Evolutionary conservation across 1,140 invertebrate species (phyloP).

Genomic region (Dinothrombium tinctorium): DNA sequence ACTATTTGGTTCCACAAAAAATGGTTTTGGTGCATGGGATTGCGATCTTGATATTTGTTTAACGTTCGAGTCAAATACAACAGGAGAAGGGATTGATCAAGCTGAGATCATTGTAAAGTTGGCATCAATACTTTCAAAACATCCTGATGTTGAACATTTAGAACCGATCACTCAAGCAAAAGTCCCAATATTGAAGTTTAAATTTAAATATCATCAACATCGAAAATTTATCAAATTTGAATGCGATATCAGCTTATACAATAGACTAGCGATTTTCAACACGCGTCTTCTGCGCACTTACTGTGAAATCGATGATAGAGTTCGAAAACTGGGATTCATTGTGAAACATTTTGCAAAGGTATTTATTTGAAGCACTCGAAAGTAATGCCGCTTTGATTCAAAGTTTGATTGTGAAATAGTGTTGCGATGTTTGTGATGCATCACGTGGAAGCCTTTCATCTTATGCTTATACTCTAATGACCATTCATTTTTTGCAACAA

Average conservation of each 20-base stretch:
- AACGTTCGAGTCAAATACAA: conserved; percentile 24
- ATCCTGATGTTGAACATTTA: conserved; percentile 23
- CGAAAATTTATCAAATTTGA: conserved; percentile 19
- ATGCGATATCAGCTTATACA: conserved; percentile 36
- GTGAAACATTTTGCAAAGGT: conserved; percentile 34
- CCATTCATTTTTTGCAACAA: conserved; percentile 34
- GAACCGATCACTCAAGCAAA: conserved; percentile 32
- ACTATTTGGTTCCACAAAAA: conserved; percentile 35
- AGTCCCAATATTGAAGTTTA: conserved; percentile 39
- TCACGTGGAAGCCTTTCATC: conserved; percentile 33
- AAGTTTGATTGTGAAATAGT: conserved; percentile 18
- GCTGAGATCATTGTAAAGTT: conserved; percentile 24
- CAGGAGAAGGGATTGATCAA: conserved; percentile 21
- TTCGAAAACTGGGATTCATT: conserved; percentile 29
- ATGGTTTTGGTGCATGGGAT: conserved; percentile 33
- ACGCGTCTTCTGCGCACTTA: conserved; percentile 29
- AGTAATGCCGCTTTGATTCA: background rate
- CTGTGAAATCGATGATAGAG: conserved; percentile 28
- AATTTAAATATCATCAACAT: conserved; percentile 19
- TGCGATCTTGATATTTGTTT: conserved; percentile 38
- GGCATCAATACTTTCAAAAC: conserved; percentile 22
- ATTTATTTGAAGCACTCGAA: conserved; percentile 5
- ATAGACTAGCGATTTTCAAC: conserved; percentile 29
- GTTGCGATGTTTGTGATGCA: conserved; percentile 36
- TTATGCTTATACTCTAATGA: conserved; percentile 36